phyloP scores from a whole-genome alignment of 2,113 vertebrate genomes.

The Oryzias celebensis region DNA sequence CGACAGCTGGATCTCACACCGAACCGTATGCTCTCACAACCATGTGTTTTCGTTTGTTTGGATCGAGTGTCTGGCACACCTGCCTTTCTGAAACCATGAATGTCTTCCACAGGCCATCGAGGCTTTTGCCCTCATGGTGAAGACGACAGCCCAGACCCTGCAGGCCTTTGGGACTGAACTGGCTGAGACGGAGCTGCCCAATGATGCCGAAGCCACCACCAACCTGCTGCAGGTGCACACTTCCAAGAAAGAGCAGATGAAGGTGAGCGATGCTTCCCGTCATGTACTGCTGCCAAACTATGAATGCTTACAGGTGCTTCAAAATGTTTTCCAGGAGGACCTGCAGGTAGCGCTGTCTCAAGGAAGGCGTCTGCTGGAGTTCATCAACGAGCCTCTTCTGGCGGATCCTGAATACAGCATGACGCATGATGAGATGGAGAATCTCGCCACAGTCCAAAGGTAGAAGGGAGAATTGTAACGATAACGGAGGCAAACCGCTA shows the following conservation, averaged over 20 bases:
- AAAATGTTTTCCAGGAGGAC: constrained; percentile 77
- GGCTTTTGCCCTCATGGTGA: constrained; percentile 94
- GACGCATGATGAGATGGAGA: constrained; percentile 90
- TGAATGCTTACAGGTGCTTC: neutral
- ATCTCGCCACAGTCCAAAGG: constrained; percentile 90
- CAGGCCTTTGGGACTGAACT: constrained; percentile 94
- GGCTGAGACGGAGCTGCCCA: constrained; percentile 93
- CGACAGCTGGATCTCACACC: constrained; percentile 90
- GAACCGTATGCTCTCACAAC: constrained; percentile 80
- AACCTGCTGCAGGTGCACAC: constrained; percentile 83
- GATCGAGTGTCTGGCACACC: neutral
- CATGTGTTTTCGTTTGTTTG: neutral
- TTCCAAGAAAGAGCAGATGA: constrained; percentile 86
- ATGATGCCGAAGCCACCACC: constrained; percentile 85
- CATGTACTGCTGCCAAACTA: neutral
- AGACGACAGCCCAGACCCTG: constrained; percentile 93
- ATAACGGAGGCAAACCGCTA: neutral
- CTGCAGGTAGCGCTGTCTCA: constrained; percentile 85
- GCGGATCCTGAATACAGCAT: constrained; percentile 83
- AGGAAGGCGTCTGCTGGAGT: constrained; percentile 81
- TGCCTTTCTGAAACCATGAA: neutral
- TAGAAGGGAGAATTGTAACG: constrained; percentile 46
- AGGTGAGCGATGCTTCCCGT: constrained; percentile 73
- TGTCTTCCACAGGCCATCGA: constrained; percentile 85
- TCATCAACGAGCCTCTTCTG: constrained; percentile 83